These are phyloP conservation scores for Pempheris klunzingeri DNA, from an alignment of 2,797 vertebrate species.

Conservation along the genomic window DNA sequence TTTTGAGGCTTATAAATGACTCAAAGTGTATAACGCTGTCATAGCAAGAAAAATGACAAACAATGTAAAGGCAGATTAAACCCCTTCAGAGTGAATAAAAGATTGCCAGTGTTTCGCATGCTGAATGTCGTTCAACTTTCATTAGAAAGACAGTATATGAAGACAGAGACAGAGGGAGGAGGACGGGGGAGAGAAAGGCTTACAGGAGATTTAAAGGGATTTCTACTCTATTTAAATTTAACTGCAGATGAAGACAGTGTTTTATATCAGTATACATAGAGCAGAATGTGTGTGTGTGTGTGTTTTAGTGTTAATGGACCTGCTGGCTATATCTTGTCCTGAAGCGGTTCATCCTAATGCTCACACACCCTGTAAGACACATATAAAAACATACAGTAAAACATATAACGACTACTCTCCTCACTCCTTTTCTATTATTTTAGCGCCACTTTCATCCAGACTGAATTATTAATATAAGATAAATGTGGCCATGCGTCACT, in stretches of 20 bases:
- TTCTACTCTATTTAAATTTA: slow-evolving; percentile 7
- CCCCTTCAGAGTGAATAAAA: slow-evolving; percentile 26
- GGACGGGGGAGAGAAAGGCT: not conserved
- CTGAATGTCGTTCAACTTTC: slow-evolving; percentile 31
- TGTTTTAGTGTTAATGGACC: not conserved
- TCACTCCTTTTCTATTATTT: not conserved
- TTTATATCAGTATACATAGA: not conserved
- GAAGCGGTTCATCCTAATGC: not conserved
- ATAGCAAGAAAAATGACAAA: slow-evolving; percentile 21
- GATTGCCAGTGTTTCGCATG: slow-evolving; percentile 22
- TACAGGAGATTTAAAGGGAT: slow-evolving; percentile 13
- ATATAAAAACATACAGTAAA: no score
- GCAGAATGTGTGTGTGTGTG: not conserved
- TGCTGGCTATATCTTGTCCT: not conserved
- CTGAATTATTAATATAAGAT: no score
- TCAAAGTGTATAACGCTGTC: slow-evolving; percentile 26
- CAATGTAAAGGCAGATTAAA: slow-evolving; percentile 29
- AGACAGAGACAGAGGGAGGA: not conserved
- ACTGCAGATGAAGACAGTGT: slow-evolving; percentile 5
- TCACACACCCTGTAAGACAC: not conserved
- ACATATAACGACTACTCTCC: not conserved
- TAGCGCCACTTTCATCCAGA: no score
- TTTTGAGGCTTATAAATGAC: slow-evolving; percentile 25
- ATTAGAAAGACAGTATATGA: slow-evolving; percentile 2
- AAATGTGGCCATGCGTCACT: not conserved